phyloP scores from a whole-genome alignment of 2,888 invertebrate species.

The Gasteruption jaculator region DNA sequence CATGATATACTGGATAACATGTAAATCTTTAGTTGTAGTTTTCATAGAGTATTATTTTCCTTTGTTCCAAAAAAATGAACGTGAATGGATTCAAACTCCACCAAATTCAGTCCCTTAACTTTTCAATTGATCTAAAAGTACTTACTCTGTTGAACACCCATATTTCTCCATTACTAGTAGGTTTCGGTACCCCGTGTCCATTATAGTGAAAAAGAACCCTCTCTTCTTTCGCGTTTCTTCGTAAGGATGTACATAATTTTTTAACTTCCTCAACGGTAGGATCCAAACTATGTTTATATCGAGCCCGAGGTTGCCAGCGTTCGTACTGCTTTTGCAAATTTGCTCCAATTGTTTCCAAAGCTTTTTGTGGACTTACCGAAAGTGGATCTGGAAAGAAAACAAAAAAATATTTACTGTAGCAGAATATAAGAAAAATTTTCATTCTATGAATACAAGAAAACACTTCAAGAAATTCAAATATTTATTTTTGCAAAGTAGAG shows the following conservation, averaged over 20 bases:
- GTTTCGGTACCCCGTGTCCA: slow-evolving; percentile 98
- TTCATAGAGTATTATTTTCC: too few relatives aligned
- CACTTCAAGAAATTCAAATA: too few relatives aligned
- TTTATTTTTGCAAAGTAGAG: slow-evolving; percentile 8
- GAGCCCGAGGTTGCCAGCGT: slow-evolving; percentile 95
- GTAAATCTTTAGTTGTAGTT: too few relatives aligned
- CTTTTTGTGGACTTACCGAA: slow-evolving; percentile 84
- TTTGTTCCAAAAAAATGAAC: too few relatives aligned
- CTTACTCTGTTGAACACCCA: slow-evolving; percentile 97
- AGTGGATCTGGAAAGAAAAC: slow-evolving; percentile 65
- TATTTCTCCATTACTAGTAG: slow-evolving; percentile 96
- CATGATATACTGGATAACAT: too few relatives aligned
- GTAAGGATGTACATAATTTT: slow-evolving; percentile 88
- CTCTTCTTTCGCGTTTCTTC: slow-evolving; percentile 97
- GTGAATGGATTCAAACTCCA: too few relatives aligned
- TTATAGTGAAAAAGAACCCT: slow-evolving; percentile 98
- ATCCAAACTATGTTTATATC: slow-evolving; percentile 95
- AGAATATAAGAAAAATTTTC: slow-evolving; percentile 10
- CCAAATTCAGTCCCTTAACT: too few relatives aligned
- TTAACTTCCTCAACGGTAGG: slow-evolving; percentile 98
- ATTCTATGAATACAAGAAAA: background rate
- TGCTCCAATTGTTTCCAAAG: slow-evolving; percentile 86
- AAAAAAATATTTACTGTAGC: slow-evolving; percentile 3
- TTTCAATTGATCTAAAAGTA: slow-evolving; percentile 11
- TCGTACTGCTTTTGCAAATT: slow-evolving; percentile 96